Percentiles rank a stretch among this genome's conserved stretches.
Evolutionary conservation across 2,113 vertebrate genomes (phyloP).

Genomic region (Conger conger): DNA sequence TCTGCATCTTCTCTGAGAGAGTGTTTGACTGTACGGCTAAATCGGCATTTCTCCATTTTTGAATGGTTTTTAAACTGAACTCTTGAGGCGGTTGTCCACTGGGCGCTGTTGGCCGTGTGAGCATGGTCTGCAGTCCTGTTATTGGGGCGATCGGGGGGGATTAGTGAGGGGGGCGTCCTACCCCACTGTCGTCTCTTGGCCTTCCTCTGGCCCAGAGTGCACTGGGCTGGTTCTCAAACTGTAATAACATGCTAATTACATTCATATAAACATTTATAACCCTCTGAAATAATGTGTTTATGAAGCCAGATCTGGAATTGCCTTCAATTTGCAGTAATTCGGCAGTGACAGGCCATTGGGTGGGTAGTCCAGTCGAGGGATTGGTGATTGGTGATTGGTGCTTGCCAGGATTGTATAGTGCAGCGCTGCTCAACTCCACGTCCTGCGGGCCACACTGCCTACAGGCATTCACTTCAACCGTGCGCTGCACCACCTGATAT

Average conservation of each 20-base stretch:
- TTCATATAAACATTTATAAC: no score
- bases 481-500: no score
- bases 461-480: no score
- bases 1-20: conserved; percentile 39
- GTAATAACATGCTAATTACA: no score
- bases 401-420: no score
- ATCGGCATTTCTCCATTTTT: conserved; percentile 18
- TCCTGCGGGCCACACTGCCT: no score
- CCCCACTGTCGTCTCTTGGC: no score
- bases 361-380: neutral
- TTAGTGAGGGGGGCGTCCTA: no score
- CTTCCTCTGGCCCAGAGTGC: no score
- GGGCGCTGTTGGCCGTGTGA: neutral
- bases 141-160: neutral
- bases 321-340: neutral
- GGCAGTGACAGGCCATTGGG: neutral
- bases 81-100: neutral
- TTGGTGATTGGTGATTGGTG: neutral
- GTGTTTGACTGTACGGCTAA: conserved; percentile 19
- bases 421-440: no score
- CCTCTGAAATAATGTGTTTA: neutral
- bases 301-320: neutral
- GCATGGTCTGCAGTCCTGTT: neutral
- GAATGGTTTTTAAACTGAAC: neutral
- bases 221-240: no score